phyloP scores from a whole-genome alignment of 1,140 invertebrate genomes.

The Drosophila lini region DNA sequence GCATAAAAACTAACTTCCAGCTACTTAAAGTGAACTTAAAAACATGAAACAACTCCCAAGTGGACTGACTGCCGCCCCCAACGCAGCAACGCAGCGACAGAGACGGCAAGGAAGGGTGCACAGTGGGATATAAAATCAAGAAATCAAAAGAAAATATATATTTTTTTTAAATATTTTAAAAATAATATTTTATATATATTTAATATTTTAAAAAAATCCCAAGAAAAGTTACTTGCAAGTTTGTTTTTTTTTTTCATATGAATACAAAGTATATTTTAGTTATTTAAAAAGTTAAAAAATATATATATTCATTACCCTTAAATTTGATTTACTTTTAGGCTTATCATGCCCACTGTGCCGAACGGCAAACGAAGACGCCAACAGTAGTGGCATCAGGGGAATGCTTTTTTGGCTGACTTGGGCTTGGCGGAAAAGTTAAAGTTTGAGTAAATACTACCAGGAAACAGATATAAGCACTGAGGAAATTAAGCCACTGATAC shows the following conservation, averaged over 20 bases:
- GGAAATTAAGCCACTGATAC: background rate
- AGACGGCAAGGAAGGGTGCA: background rate
- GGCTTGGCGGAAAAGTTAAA: conserved; percentile 44
- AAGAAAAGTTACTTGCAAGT: no score
- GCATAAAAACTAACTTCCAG: conserved; percentile 79
- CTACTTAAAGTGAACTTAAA: conserved; percentile 79
- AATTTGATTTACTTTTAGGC: background rate
- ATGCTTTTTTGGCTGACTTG: conserved; percentile 22
- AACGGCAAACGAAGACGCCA: conserved; percentile 15
- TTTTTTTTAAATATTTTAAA: no score
- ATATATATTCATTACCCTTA: background rate
- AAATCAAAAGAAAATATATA: no score
- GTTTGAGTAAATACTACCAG: conserved; percentile 55
- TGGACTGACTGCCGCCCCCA: conserved; percentile 13
- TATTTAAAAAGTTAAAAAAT: background rate
- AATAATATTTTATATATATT: no score
- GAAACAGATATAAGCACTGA: conserved; percentile 16
- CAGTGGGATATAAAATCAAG: background rate
- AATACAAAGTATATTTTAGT: background rate
- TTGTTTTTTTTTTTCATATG: no score
- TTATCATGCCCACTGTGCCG: background rate
- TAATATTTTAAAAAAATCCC: no score
- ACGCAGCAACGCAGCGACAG: conserved; percentile 2
- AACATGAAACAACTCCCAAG: conserved; percentile 74
- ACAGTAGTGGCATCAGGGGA: conserved; percentile 2